Percentiles rank a stretch among this genome's conserved stretches.
phyloP scores from a whole-genome alignment of 2,888 invertebrate species.

The Magallana nippona region DNA sequence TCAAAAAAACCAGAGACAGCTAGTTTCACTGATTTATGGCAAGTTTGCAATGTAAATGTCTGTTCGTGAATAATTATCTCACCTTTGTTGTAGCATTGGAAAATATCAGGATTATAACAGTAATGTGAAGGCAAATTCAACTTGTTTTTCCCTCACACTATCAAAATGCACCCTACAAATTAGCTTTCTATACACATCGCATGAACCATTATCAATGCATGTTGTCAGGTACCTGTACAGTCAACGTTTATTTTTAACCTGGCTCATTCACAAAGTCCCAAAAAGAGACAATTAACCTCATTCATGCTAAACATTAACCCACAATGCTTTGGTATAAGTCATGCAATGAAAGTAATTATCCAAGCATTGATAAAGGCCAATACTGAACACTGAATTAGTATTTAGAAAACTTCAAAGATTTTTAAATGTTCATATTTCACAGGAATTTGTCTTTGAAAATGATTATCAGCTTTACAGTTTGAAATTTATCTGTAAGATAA shows the following conservation, averaged over 20 bases:
- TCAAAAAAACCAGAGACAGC: not conserved
- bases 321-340: too few species aligned
- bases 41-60: slow-evolving; percentile 2
- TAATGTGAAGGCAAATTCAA: not conserved
- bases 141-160: not conserved
- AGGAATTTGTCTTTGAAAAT: too few species aligned
- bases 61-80: not conserved
- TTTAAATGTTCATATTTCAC: too few species aligned
- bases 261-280: not conserved
- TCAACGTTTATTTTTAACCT: not conserved
- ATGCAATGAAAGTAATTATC: too few species aligned
- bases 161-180: not conserved
- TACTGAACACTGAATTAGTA: too few species aligned
- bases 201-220: not conserved
- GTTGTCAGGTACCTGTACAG: not conserved
- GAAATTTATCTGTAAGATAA: too few species aligned
- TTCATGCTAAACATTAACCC: not conserved
- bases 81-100: not conserved
- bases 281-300: not conserved
- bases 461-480: too few species aligned
- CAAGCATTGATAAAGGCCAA: too few species aligned
- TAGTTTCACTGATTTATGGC: not conserved
- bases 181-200: slow-evolving; percentile 1
- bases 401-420: too few species aligned
- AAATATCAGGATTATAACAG: not conserved